Evolutionary conservation across 2,888 invertebrate genomes (phyloP), one percentile per base, ranked within the genome.

Genomic region (Saturnia japonica): DNA sequence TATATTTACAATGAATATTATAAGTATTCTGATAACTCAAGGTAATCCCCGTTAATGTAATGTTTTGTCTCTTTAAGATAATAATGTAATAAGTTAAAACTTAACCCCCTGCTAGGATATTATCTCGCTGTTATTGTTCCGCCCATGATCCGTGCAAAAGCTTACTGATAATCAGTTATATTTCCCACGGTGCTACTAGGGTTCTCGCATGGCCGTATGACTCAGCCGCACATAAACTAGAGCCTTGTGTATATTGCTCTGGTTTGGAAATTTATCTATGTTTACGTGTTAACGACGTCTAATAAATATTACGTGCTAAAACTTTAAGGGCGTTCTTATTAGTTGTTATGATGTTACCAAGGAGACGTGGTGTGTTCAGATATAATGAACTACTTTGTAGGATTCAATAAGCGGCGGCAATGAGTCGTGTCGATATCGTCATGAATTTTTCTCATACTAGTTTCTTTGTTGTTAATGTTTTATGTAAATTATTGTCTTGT

Each of bases 261-360:
- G 76, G 77, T 89, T 88, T 82, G 78, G 83, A 79, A 86, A 86
- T 68, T 74, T 75, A 79, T 79, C 76, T 74, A 72, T 72, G 76
- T 70, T 76, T 88, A 93, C 93, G 91, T 92, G 93, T 82, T 89
- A 91, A 92, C 88, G 85, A 85, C 77, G 79, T 73, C 75, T 80
- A 84, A 85, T 78, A 80, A 84, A 85, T 78, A 80, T 78, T 71
- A 78, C 76, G 75, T 75, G 76, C 74, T 75, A 78, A 79, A 80
- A 77, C 76, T 77, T 73, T 85, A 85, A 87, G 85, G 87, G 85
- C 85, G 80, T 82, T 83, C 75, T 81, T 78, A 74, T 85, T 84
- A 83, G 80, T 75, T 72, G 76, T 73, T 78, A 76, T 25, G 47
- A 64, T 68, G 68, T 40, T 64, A 64, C 70, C 69, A 73, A 71